These are phyloP conservation scores for Lepus timidus DNA, from an alignment of 2,113 vertebrate species.

Conservation along the genomic window DNA sequence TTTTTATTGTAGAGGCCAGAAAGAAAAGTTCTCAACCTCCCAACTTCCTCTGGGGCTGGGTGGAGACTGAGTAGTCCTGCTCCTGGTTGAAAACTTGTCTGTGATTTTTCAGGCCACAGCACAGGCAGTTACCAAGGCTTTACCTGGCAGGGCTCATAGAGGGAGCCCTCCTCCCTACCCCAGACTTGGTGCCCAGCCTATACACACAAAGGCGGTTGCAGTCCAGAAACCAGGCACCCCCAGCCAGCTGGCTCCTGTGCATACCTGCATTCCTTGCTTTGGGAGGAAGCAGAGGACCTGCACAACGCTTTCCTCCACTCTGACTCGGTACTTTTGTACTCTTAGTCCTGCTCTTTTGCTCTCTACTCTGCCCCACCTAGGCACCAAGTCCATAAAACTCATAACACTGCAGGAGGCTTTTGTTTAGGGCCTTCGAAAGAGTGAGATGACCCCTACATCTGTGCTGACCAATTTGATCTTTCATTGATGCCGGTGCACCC, in stretches of 20 bases:
- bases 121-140: background rate
- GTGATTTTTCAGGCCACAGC: background rate
- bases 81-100: background rate
- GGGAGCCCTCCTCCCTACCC: background rate
- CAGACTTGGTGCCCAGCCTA: too few species aligned
- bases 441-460: background rate
- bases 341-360: background rate
- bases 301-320: background rate
- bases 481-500: background rate
- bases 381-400: background rate
- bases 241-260: accelerated
- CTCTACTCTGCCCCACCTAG: background rate
- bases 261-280: background rate
- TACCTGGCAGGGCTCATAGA: background rate
- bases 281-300: background rate
- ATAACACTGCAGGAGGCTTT: background rate
- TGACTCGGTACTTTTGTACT: background rate
- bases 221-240: background rate
- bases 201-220: background rate
- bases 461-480: background rate
- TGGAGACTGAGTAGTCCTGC: background rate
- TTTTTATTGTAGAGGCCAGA: background rate
- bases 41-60: background rate
- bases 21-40: background rate
- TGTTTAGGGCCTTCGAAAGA: background rate